phyloP scores from a whole-genome alignment of 2,113 vertebrate species.

The Verasper variegatus region DNA sequence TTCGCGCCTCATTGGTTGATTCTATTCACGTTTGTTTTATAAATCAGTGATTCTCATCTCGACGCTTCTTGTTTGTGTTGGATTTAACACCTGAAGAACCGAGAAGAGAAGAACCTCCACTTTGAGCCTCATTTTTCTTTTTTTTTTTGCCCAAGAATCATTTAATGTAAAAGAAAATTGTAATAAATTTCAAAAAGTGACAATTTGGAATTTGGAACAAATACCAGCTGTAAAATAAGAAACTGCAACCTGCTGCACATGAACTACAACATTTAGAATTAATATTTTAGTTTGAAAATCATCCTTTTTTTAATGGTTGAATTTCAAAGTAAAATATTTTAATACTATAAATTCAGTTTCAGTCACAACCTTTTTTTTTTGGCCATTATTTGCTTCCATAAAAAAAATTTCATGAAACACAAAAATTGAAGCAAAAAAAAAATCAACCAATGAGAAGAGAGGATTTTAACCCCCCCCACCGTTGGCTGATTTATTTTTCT shows the following conservation, averaged over 20 bases:
- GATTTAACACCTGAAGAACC: too few species aligned
- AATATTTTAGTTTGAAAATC: constrained; percentile 1
- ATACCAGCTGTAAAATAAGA: not conserved
- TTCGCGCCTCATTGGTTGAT: not conserved
- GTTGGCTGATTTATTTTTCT: constrained; percentile 10
- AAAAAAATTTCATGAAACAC: not conserved
- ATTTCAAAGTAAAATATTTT: constrained; percentile 9
- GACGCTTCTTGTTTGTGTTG: too few species aligned
- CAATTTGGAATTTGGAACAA: not conserved
- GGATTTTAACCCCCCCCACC: not conserved
- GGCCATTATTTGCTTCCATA: not conserved
- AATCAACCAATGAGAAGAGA: constrained; percentile 13
- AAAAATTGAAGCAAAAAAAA: not conserved
- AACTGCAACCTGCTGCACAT: not conserved
- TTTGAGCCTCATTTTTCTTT: too few species aligned
- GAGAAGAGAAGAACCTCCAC: too few species aligned
- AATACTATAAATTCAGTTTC: not conserved
- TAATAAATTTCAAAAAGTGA: not conserved
- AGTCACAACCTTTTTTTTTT: not conserved
- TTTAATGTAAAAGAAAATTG: too few species aligned
- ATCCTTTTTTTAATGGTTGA: not conserved
- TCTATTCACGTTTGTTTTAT: not conserved
- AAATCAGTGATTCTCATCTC: not conserved
- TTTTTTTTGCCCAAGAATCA: not conserved
- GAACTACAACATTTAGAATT: not conserved